Evolutionary conservation across 2,113 vertebrate genomes (phyloP), one percentile per base, ranked within the genome.

Genomic region (Sinocyclocheilus anophthalmus): DNA sequence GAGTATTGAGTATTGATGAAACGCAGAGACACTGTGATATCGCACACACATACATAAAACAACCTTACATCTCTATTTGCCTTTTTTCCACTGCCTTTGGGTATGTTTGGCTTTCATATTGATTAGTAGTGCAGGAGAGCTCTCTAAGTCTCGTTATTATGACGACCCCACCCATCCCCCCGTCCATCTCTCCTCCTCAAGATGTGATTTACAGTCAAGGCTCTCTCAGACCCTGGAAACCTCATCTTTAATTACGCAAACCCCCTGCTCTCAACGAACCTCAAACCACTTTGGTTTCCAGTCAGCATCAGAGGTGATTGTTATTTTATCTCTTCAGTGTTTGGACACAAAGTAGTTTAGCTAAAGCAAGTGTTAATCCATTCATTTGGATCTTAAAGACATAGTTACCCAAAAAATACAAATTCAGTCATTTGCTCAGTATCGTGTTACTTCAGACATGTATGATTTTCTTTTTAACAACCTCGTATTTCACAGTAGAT

Each of bases 121-220:
- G 67, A 83, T 57, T n/a, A 57, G 20, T n/a, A 10, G 5, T 18
- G 48, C 50, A 55, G 20, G 13, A 55, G 30, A 50, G 63, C 33
- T 81, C 37, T 26, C 14, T 7, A 63, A 48, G 20, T 81, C n/a
- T 83, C 3, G 50, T 83, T 67, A n/a, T 83, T 83, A n/a, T 57
- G 30, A 57, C 3, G 26, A 82, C 16, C 80, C 24, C 50, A 73
- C 81, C 81, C 81, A 55, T 83, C 67, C 81, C 81, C 65, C 81
- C 5, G 1, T 26, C 65, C 5, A 3, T 61, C 20, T 39, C 6
- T 79, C 53, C 30, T 9, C 30, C 50, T 9, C 65, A 16, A 10
- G 16, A 53, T 57, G 20, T 24, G 81, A 83, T 83, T 83, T 83
- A 73, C 67, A 14, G 48, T 57, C 11, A 48, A 50, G 18, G 37